Evolutionary conservation across 1,140 invertebrate genomes (phyloP), one percentile per base, ranked within the genome.

Genomic region (Mamestra configurata): DNA sequence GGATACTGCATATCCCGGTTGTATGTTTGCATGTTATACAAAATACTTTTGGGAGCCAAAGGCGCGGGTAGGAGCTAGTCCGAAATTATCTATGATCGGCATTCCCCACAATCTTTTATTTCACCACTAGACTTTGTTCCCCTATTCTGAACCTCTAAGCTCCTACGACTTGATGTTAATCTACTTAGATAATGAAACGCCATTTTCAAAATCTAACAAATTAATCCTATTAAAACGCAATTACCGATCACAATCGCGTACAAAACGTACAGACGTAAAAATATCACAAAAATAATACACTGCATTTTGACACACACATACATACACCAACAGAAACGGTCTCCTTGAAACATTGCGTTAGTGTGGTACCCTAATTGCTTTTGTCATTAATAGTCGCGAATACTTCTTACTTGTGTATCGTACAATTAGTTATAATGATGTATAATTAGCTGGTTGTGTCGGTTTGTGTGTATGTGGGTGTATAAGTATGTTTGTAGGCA

Each of bases 401-500:
- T 94, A 92, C 90, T 94, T 93, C 91, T 94, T 92, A 90, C 90
- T 88, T 89, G 84, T 88, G 87, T 90, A 92, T 92, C 89, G 91
- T 93, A 93, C 92, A 93, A 94, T 94, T 93, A 94, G 93, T 91
- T 86, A 89, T 93, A 93, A 94, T 94, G 91, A 93, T 90, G 90
- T 91, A 91, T 94, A 94, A 94, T 94, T 93, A 93, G 92, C 80
- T 89, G 85, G 86, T 83, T 77, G 78, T 87, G 84, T 83, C 81
- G 81, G 82, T 76, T 64, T 82, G 73, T 82, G 70, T 81, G 1
- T 82, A 4, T 49, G 43, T 49, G 40, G 8, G 40, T 43, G 43
- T 49, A n/a, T 49, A n/a, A 49, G 15, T 43, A 11, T 43, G 40
- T 43, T 13, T 43, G 40, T 88, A 84, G 86, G 84, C n/a, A n/a